phyloP scores from a whole-genome alignment of 2,113 vertebrate genomes.

The Argyrosomus japonicus region DNA sequence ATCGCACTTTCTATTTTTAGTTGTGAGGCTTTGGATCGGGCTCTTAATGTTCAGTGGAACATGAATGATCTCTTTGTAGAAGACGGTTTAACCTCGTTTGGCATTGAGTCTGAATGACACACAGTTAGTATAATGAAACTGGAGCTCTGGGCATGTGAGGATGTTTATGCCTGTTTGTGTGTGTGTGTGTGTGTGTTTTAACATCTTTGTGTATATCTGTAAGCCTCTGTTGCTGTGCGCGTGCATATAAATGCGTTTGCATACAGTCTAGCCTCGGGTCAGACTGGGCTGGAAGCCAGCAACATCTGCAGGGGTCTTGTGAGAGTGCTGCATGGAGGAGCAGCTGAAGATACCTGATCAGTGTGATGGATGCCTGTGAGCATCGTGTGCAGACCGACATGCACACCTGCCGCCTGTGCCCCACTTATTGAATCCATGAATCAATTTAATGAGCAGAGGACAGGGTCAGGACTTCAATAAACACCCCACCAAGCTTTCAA shows the following conservation, averaged over 20 bases:
- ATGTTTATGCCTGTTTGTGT: not conserved
- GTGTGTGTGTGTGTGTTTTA: not conserved
- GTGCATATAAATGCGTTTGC: not conserved
- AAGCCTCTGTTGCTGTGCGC: not conserved
- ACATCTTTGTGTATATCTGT: not conserved
- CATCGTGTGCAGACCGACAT: conserved; percentile 54
- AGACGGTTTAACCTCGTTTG: conserved; percentile 61
- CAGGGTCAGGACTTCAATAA: conserved; percentile 83
- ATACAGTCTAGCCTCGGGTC: conserved; percentile 29
- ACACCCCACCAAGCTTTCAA: conserved; percentile 74
- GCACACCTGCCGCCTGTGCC: conserved; percentile 77
- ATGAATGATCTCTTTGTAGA: conserved; percentile 45
- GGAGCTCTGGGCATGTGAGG: not conserved
- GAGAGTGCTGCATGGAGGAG: conserved; percentile 53
- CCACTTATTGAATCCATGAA: conserved; percentile 85
- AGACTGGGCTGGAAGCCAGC: conserved; percentile 65
- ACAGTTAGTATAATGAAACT: conserved; percentile 18
- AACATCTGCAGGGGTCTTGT: conserved; percentile 67
- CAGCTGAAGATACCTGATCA: conserved; percentile 77
- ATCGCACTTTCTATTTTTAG: conserved; percentile 28
- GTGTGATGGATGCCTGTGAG: conserved; percentile 80
- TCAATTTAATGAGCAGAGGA: conserved; percentile 84
- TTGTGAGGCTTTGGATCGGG: not conserved
- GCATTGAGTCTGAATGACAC: conserved; percentile 43
- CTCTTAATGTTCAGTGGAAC: conserved; percentile 35